These are phyloP conservation scores for Drosophila kurseongensis DNA, from an alignment of 1,140 invertebrate genomes.

Conservation along the genomic window DNA sequence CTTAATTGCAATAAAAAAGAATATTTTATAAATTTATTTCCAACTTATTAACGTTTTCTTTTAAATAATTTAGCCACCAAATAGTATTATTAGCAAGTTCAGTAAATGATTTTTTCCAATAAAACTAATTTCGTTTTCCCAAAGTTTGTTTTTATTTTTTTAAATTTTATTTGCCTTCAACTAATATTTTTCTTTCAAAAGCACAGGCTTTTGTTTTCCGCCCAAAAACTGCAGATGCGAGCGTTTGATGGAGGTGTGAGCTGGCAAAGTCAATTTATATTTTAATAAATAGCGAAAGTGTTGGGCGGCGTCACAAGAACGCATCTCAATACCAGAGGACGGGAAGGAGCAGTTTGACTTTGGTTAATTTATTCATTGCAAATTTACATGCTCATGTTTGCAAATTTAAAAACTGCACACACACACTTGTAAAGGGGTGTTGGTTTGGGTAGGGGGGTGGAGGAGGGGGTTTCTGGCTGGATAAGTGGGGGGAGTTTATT, in stretches of 20 bases:
- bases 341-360: conserved; percentile 33
- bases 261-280: conserved; percentile 64
- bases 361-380: conserved; percentile 81
- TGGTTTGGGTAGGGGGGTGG: too few species aligned
- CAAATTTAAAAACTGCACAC: conserved; percentile 77
- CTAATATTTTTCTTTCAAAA: not conserved
- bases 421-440: not conserved
- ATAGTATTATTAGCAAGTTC: too few species aligned
- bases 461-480: not conserved
- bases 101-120: not conserved
- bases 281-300: conserved; percentile 78
- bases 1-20: too few species aligned
- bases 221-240: conserved; percentile 1
- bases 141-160: not conserved
- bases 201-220: not conserved
- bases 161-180: not conserved
- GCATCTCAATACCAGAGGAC: conserved; percentile 1
- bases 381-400: conserved; percentile 81
- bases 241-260: not conserved
- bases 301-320: conserved; percentile 53
- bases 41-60: too few species aligned
- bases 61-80: too few species aligned
- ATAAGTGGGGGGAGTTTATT: conserved; percentile 60
- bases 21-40: too few species aligned
- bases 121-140: not conserved